These are phyloP conservation scores for Octodon degus DNA, from an alignment of 2,113 vertebrate genomes.

Conservation along the genomic window DNA sequence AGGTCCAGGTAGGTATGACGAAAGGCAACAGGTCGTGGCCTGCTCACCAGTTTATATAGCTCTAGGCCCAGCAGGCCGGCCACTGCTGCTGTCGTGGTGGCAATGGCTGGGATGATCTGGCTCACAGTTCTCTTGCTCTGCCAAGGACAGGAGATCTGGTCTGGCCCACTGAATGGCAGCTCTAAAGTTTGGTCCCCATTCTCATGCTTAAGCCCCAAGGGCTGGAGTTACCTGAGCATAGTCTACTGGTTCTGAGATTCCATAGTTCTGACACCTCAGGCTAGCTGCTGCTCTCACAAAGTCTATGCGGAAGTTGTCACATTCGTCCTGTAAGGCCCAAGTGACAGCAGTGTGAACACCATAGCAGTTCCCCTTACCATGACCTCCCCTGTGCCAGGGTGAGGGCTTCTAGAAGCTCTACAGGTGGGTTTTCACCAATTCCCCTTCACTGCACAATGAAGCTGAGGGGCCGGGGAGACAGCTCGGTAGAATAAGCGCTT, in stretches of 20 bases:
- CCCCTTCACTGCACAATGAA: neutral
- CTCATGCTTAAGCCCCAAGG: neutral
- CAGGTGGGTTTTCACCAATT: neutral
- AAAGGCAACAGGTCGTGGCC: slow-evolving; percentile 85
- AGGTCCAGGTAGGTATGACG: slow-evolving; percentile 86
- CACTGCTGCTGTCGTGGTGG: slow-evolving; percentile 91
- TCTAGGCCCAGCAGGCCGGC: slow-evolving; percentile 93
- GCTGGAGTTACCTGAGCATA: slow-evolving; percentile 84
- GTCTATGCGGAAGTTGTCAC: slow-evolving; percentile 90
- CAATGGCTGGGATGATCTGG: slow-evolving; percentile 92
- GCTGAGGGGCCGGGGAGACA: neutral
- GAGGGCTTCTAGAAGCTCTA: neutral
- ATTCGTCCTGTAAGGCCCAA: slow-evolving; percentile 88
- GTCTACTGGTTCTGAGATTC: slow-evolving; percentile 86
- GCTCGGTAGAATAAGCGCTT: too few species aligned
- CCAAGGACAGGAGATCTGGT: slow-evolving; percentile 56
- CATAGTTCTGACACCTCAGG: slow-evolving; percentile 92
- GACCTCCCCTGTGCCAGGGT: neutral
- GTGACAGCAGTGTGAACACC: neutral
- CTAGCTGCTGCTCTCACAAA: slow-evolving; percentile 91
- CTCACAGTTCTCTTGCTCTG: slow-evolving; percentile 93
- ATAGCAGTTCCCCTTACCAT: neutral
- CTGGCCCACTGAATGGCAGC: neutral
- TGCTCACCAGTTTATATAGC: slow-evolving; percentile 91
- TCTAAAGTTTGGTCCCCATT: neutral